Evolutionary conservation across 2,113 vertebrate species (phyloP).

Genomic region (Cinclus mexicanus): DNA sequence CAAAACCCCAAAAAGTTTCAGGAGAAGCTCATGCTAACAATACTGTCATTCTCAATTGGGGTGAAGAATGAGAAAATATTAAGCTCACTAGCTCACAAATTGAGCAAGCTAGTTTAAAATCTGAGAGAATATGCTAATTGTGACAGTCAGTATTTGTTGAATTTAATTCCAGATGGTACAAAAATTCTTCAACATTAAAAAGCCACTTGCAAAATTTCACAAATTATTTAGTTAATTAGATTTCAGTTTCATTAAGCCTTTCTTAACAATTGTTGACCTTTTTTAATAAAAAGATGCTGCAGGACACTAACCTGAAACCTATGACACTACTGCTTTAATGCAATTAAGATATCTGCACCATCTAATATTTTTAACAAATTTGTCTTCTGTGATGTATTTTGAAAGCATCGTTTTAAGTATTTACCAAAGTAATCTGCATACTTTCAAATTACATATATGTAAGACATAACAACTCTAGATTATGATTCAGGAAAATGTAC

Average conservation of each 20-base stretch:
- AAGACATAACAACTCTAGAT: neutral
- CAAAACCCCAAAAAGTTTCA: neutral
- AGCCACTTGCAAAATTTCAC: neutral
- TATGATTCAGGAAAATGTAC: neutral
- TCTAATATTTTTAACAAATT: neutral
- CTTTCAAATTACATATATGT: neutral
- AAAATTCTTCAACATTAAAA: neutral
- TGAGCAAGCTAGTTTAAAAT: neutral
- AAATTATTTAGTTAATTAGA: neutral
- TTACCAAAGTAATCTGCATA: neutral
- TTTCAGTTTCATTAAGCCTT: neutral
- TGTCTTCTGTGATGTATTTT: neutral
- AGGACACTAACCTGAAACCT: neutral
- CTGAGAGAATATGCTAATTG: neutral
- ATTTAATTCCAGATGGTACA: neutral
- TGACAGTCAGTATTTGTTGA: neutral
- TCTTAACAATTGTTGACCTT: neutral
- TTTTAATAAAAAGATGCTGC: neutral
- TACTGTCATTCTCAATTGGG: neutral
- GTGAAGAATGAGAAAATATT: neutral
- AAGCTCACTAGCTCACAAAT: neutral
- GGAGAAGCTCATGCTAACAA: neutral
- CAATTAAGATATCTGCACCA: neutral
- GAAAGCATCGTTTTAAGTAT: neutral
- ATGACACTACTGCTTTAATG: neutral